Evolutionary conservation across 2,113 vertebrate genomes (phyloP).

Genomic region (Fulica atra): DNA sequence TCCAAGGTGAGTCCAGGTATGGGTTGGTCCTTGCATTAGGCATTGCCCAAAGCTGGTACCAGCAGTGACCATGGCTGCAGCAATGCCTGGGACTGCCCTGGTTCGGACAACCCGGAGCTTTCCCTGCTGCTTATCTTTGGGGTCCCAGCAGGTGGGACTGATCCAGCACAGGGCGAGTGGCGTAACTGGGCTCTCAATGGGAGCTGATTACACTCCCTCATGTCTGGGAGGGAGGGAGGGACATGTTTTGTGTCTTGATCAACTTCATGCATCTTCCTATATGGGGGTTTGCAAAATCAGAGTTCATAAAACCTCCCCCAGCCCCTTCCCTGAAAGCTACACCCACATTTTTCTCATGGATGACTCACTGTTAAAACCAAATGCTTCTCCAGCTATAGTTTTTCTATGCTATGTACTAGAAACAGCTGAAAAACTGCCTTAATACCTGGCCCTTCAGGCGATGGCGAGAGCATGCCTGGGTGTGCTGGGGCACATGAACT

Average conservation of each 20-base stretch:
- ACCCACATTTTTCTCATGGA: constrained; percentile 65
- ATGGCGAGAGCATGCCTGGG: background rate
- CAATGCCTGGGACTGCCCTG: background rate
- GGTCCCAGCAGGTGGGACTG: background rate
- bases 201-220: background rate
- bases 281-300: constrained; percentile 42
- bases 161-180: background rate
- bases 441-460: background rate
- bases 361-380: constrained; percentile 54
- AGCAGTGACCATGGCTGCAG: background rate
- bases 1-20: background rate
- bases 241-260: background rate
- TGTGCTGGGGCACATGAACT: background rate
- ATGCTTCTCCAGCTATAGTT: constrained; percentile 5
- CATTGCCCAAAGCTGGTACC: background rate
- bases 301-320: constrained; percentile 12
- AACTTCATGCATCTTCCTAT: constrained; percentile 6
- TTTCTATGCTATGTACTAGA: background rate
- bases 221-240: background rate
- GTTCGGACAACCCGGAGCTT: background rate
- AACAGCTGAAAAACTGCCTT: constrained; percentile 16
- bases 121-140: fast-evolving
- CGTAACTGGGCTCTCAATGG: background rate
- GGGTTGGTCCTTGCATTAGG: background rate
- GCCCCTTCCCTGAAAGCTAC: constrained; percentile 51